phyloP scores from a whole-genome alignment of 2,888 invertebrate species.

The Cheilosia variabilis region DNA sequence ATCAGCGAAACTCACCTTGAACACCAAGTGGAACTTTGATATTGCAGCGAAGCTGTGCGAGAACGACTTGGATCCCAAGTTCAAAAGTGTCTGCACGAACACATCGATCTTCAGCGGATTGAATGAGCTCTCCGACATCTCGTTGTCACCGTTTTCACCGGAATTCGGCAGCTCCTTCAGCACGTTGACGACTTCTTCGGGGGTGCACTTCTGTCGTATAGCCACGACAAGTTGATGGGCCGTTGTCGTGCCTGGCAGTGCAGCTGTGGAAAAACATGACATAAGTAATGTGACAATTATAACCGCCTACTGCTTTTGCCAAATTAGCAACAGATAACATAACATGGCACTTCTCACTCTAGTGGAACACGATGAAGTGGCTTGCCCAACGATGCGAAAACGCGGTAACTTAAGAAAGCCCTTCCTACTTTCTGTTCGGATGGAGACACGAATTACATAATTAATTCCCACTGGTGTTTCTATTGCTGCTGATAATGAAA shows the following conservation, averaged over 20 bases:
- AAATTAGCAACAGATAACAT: conserved; percentile 36
- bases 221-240: conserved; percentile 94
- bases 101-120: conserved; percentile 98
- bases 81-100: conserved; percentile 96
- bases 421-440: conserved; percentile 50
- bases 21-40: conserved; percentile 96
- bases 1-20: conserved; percentile 87
- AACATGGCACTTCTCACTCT: conserved; percentile 49
- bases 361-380: conserved; percentile 44
- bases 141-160: conserved; percentile 85
- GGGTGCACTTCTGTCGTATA: conserved; percentile 94
- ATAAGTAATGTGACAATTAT: conserved; percentile 36
- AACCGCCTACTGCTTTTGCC: conserved; percentile 18
- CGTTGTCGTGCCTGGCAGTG: conserved; percentile 91
- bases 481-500: conserved; percentile 8
- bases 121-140: conserved; percentile 89
- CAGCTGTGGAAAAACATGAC: conserved; percentile 84
- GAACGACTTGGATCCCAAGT: conserved; percentile 97
- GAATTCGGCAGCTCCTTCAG: conserved; percentile 94
- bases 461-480: not conserved
- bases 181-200: conserved; percentile 94
- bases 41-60: conserved; percentile 99
- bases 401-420: conserved; percentile 34
- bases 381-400: conserved; percentile 40
- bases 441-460: conserved; percentile 25